These are phyloP conservation scores for Tenualosa thibaudeaui DNA, from an alignment of 2,797 vertebrate species.

Conservation along the genomic window DNA sequence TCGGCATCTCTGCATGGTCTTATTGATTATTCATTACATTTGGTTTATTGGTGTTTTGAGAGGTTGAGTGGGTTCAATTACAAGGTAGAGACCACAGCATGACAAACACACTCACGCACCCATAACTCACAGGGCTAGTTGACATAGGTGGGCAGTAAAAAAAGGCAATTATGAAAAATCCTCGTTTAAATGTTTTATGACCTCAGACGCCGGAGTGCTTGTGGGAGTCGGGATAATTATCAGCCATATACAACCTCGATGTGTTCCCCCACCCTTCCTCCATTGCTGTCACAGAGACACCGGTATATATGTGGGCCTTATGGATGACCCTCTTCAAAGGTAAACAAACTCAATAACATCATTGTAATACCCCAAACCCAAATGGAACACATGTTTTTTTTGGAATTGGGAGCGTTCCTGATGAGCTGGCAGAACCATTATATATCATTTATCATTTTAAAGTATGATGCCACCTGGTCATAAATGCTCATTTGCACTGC, in stretches of 20 bases:
- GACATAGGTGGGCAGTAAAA: slow-evolving; percentile 1
- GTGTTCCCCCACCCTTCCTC: not conserved
- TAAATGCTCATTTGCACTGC: not conserved
- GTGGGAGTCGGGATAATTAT: slow-evolving; percentile 12
- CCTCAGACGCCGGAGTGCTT: not conserved
- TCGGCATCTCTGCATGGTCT: not conserved
- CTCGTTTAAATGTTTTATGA: slow-evolving; percentile 22
- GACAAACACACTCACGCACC: not conserved
- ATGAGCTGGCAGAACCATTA: not conserved
- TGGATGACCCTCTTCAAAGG: not conserved
- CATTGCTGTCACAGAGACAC: not conserved
- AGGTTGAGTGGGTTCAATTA: slow-evolving; percentile 25
- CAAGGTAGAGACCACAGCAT: not conserved
- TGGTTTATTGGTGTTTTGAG: slow-evolving; percentile 20
- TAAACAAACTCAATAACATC: not conserved
- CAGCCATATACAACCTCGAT: slow-evolving; percentile 1
- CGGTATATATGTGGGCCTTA: not conserved
- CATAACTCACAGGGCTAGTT: slow-evolving; percentile 5
- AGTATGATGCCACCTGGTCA: not conserved
- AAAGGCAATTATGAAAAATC: slow-evolving; percentile 12
- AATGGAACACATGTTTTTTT: not conserved
- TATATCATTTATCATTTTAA: not conserved
- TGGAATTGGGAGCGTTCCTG: not conserved
- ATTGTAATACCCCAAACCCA: not conserved
- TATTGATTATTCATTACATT: slow-evolving; percentile 25